These are phyloP conservation scores for Dendrolimus kikuchii DNA, from an alignment of 1,140 invertebrate genomes.

Conservation along the genomic window DNA sequence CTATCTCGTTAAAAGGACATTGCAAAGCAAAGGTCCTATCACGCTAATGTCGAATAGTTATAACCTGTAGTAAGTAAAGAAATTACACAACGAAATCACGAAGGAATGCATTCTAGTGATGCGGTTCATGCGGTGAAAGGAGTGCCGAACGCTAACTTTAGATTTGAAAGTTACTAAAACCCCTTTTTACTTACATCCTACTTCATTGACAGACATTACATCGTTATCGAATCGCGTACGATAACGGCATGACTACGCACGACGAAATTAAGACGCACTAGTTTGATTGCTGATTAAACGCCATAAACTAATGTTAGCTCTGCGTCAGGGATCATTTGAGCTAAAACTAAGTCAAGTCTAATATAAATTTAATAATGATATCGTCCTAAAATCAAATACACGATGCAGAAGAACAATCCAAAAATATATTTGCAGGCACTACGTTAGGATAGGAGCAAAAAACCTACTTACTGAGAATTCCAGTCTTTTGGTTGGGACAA, in stretches of 20 bases:
- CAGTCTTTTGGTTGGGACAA: too few relatives aligned
- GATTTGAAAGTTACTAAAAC: too few relatives aligned
- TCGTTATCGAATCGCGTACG: constrained; percentile 52
- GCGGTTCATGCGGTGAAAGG: constrained; percentile 7
- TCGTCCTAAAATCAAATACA: too few relatives aligned
- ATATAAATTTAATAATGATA: not conserved
- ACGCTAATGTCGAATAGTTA: constrained; percentile 1
- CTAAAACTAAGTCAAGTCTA: constrained; percentile 3
- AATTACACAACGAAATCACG: constrained; percentile 20
- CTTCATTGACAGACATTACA: constrained; percentile 29
- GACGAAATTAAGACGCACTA: constrained; percentile 63
- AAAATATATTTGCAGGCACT: too few relatives aligned
- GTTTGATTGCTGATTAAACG: constrained; percentile 12
- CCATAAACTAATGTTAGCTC: not conserved
- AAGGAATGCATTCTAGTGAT: constrained; percentile 9
- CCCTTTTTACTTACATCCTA: not conserved
- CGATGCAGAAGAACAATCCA: too few relatives aligned
- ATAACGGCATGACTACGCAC: constrained; percentile 59
- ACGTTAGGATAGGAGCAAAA: too few relatives aligned
- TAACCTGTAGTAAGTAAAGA: constrained; percentile 8
- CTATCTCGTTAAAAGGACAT: constrained; percentile 7
- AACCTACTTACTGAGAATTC: too few relatives aligned
- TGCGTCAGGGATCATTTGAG: not conserved
- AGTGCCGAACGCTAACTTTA: not conserved
- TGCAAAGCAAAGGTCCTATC: too few relatives aligned